Conservation (phyloP, 2,797 vertebrate genomes). For the Pseudochromis fuscus region DNA sequence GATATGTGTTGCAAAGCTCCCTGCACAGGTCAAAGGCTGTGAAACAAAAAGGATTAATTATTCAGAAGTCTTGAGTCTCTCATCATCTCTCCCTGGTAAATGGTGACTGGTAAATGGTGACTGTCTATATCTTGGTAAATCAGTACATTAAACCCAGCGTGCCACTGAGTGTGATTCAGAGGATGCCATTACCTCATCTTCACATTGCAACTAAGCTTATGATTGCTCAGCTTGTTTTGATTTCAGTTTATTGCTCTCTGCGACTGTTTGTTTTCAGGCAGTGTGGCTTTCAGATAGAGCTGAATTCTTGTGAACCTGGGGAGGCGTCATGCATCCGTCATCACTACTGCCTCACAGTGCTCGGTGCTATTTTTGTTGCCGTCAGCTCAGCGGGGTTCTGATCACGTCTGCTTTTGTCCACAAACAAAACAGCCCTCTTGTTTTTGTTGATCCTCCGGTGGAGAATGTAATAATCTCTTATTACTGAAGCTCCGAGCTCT, state of each 20-base stretch:
- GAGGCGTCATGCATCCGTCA: constrained; percentile 37
- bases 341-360: constrained; percentile 33
- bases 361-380: constrained; percentile 52
- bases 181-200: constrained; percentile 7
- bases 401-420: constrained; percentile 61
- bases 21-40: neutral
- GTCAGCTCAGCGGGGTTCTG: constrained; percentile 57
- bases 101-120: neutral
- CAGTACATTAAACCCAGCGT: neutral
- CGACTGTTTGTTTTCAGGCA: constrained; percentile 46
- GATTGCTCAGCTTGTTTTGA: constrained; percentile 25
- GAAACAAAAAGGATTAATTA: neutral
- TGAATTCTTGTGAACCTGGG: constrained; percentile 49
- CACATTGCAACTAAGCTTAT: constrained; percentile 5
- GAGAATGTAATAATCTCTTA: constrained; percentile 36
- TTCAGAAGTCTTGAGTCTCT: neutral
- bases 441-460: constrained; percentile 40
- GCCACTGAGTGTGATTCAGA: constrained; percentile 12
- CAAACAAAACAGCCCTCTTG: constrained; percentile 53
- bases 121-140: constrained; percentile 7
- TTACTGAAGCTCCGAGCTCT: constrained; percentile 36
- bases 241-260: constrained; percentile 19
- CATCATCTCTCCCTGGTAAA: neutral
- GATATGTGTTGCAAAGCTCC: neutral
- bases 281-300: constrained; percentile 40